Conservation (phyloP, 2,888 invertebrate genomes). For the Mylabris sibirica region DNA sequence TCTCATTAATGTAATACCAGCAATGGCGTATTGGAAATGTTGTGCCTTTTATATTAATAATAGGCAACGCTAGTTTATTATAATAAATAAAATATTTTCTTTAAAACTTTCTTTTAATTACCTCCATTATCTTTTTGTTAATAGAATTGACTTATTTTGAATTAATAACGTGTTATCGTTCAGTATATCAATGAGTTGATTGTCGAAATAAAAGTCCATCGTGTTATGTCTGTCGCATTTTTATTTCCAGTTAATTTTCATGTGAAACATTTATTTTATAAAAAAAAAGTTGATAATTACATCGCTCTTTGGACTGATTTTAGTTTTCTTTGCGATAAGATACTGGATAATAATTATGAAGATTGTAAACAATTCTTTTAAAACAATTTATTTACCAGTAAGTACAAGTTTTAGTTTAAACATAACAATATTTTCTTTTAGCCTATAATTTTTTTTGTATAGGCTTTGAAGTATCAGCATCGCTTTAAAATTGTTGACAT, state of each 20-base stretch:
- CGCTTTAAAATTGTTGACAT: slow-evolving; percentile 54
- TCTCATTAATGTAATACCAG: slow-evolving; percentile 16
- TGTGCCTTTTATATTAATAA: slow-evolving; percentile 49
- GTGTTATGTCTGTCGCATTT: too few relatives aligned
- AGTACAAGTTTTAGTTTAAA: slow-evolving; percentile 58
- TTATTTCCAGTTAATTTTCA: too few relatives aligned
- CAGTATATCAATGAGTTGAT: too few relatives aligned
- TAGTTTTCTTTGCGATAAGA: too few relatives aligned
- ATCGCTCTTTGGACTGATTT: too few relatives aligned
- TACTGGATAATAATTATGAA: too few relatives aligned
- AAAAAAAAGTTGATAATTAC: too few relatives aligned
- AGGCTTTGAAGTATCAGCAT: slow-evolving; percentile 51
- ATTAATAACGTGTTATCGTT: too few relatives aligned
- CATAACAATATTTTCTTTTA: slow-evolving; percentile 58
- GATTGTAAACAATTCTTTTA: slow-evolving; percentile 41
- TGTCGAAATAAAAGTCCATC: too few relatives aligned
- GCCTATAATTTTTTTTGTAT: slow-evolving; percentile 50
- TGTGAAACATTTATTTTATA: too few relatives aligned
- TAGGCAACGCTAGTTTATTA: not conserved
- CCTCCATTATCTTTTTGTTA: too few relatives aligned
- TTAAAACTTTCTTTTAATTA: not conserved
- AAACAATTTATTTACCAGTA: slow-evolving; percentile 59
- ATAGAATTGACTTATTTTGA: too few relatives aligned
- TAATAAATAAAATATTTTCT: slow-evolving; percentile 1
- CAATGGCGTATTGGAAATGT: slow-evolving; percentile 52